Evolutionary conservation across 2,113 vertebrate species (phyloP).

Genomic region (Rhinolophus sinicus): DNA sequence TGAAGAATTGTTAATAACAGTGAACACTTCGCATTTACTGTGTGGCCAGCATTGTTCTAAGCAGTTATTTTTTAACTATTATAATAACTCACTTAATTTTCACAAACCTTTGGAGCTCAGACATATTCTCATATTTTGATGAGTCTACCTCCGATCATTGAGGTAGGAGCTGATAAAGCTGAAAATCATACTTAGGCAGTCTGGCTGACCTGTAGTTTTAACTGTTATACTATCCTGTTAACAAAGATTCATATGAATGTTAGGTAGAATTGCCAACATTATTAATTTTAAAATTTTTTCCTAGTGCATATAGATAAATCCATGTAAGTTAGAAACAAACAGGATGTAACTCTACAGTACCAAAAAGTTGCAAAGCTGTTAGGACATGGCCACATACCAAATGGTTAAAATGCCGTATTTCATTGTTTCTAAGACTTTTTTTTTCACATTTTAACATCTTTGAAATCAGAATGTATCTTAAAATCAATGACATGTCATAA

Average conservation of each 20-base stretch:
- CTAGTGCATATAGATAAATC: background rate
- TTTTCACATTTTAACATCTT: background rate
- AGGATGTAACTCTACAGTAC: background rate
- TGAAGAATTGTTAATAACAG: background rate
- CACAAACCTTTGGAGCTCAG: background rate
- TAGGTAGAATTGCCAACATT: background rate
- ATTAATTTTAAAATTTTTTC: background rate
- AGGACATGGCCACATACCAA: background rate
- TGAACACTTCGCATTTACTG: background rate
- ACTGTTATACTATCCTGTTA: background rate
- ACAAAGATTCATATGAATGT: background rate
- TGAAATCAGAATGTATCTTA: background rate
- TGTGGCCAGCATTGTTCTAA: background rate
- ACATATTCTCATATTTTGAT: background rate
- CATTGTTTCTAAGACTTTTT: background rate
- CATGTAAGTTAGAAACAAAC: background rate
- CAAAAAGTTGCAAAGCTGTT: slow-evolving; percentile 1
- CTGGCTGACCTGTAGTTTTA: background rate
- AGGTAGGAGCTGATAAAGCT: background rate
- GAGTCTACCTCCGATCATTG: background rate
- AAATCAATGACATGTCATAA: background rate
- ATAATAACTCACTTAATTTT: background rate
- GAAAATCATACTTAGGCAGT: background rate
- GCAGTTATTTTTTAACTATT: background rate
- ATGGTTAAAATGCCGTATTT: background rate